phyloP scores from a whole-genome alignment of 2,113 vertebrate genomes.

The Pelobates fuscus region DNA sequence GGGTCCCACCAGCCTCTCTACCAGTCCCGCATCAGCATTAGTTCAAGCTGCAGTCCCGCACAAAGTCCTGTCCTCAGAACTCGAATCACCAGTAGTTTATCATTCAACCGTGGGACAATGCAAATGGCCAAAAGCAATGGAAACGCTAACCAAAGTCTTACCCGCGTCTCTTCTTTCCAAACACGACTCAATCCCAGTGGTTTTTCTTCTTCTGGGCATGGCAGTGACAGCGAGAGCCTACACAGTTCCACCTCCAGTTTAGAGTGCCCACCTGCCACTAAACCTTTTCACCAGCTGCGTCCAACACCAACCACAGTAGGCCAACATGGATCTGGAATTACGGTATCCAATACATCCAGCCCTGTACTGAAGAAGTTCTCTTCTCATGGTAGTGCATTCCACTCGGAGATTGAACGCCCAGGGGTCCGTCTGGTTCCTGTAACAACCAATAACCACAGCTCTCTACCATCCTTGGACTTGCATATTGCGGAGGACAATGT shows the following conservation, averaged over 20 bases:
- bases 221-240: conserved; percentile 78
- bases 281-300: conserved; percentile 57
- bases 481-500: conserved; percentile 69
- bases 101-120: conserved; percentile 70
- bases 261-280: conserved; percentile 67
- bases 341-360: conserved; percentile 40
- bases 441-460: conserved; percentile 60
- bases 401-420: conserved; percentile 59
- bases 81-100: conserved; percentile 63
- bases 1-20: conserved; percentile 55
- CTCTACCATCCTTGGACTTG: conserved; percentile 72
- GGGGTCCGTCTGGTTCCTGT: conserved; percentile 54
- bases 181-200: conserved; percentile 65
- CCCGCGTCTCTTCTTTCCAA: conserved; percentile 74
- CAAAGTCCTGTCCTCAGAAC: conserved; percentile 65
- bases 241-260: conserved; percentile 83
- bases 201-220: conserved; percentile 63
- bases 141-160: conserved; percentile 46
- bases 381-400: conserved; percentile 72
- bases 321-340: conserved; percentile 8
- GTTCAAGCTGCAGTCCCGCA: conserved; percentile 52
- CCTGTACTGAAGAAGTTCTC: conserved; percentile 70
- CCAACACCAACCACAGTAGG: conserved; percentile 50
- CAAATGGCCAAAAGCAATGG: conserved; percentile 61
- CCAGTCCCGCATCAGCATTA: conserved; percentile 53